phyloP scores from a whole-genome alignment of 1,140 invertebrate genomes.

The Brachionus koreanus region DNA sequence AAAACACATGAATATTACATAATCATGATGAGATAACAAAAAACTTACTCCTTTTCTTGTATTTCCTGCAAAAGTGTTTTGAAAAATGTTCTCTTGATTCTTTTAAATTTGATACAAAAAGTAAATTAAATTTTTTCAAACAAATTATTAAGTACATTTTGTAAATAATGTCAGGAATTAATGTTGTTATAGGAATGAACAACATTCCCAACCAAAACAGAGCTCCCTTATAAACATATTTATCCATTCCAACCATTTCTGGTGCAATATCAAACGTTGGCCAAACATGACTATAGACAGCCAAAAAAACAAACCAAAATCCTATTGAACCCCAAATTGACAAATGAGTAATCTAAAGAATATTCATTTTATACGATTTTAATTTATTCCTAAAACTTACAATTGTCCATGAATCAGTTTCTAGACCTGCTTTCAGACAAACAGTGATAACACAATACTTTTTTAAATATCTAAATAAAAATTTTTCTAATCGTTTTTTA shows the following conservation, averaged over 20 bases:
- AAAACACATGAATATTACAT: slow-evolving; percentile 68
- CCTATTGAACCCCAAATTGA: slow-evolving; percentile 93
- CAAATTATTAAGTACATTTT: slow-evolving; percentile 15
- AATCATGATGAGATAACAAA: neutral
- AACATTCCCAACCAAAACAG: slow-evolving; percentile 90
- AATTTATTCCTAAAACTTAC: neutral
- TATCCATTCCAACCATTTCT: slow-evolving; percentile 76
- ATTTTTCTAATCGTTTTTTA: neutral
- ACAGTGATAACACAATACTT: slow-evolving; percentile 90
- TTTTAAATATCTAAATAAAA: neutral
- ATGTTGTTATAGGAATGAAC: slow-evolving; percentile 77
- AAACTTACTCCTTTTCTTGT: slow-evolving; percentile 72
- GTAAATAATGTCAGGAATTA: slow-evolving; percentile 75
- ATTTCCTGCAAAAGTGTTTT: slow-evolving; percentile 81
- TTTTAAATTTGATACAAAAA: slow-evolving; percentile 56
- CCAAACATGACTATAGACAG: slow-evolving; percentile 86
- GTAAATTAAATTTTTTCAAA: neutral
- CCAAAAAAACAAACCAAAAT: slow-evolving; percentile 87
- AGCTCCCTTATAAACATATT: slow-evolving; percentile 52
- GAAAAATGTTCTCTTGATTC: slow-evolving; percentile 74
- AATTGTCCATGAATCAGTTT: slow-evolving; percentile 87
- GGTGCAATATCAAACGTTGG: slow-evolving; percentile 73
- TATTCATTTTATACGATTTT: neutral
- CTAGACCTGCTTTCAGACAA: slow-evolving; percentile 90
- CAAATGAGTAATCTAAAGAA: slow-evolving; percentile 64